These are phyloP conservation scores for Nannobrachium achirus DNA, from an alignment of 2,113 vertebrate species.

Conservation along the genomic window DNA sequence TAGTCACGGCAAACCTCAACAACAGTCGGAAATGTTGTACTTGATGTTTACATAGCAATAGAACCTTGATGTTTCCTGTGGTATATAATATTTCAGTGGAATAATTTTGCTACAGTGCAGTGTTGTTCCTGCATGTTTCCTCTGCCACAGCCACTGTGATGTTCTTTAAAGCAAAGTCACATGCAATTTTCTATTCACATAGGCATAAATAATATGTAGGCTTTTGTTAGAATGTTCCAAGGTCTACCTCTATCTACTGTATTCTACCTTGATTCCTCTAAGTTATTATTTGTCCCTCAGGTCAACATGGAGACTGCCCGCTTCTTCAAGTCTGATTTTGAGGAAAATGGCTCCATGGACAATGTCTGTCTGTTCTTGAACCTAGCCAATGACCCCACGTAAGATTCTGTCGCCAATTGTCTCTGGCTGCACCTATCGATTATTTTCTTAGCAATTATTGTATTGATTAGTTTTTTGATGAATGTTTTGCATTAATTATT, in stretches of 20 bases:
- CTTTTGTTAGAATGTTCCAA: slow-evolving; percentile 5
- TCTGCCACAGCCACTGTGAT: too few relatives aligned
- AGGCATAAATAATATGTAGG: neutral
- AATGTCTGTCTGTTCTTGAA: slow-evolving; percentile 86
- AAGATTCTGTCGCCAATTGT: slow-evolving; percentile 38
- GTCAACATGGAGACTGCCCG: slow-evolving; percentile 88
- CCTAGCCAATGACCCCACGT: slow-evolving; percentile 86
- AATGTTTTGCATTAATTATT: too few relatives aligned
- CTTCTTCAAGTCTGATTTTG: slow-evolving; percentile 86
- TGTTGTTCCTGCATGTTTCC: too few relatives aligned
- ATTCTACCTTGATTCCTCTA: neutral
- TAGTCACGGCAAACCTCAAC: neutral
- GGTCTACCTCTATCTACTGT: neutral
- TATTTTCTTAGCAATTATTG: too few relatives aligned
- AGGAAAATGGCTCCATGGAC: slow-evolving; percentile 87
- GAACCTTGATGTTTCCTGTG: too few relatives aligned
- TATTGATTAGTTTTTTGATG: too few relatives aligned
- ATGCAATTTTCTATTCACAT: neutral
- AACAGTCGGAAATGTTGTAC: neutral
- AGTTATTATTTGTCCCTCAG: slow-evolving; percentile 45
- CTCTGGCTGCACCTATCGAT: too few relatives aligned
- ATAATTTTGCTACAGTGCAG: too few relatives aligned
- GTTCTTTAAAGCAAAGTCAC: neutral
- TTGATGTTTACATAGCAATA: too few relatives aligned
- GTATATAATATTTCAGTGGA: too few relatives aligned